phyloP scores from a whole-genome alignment of 2,888 invertebrate genomes.

The Steinernema scapterisci region DNA sequence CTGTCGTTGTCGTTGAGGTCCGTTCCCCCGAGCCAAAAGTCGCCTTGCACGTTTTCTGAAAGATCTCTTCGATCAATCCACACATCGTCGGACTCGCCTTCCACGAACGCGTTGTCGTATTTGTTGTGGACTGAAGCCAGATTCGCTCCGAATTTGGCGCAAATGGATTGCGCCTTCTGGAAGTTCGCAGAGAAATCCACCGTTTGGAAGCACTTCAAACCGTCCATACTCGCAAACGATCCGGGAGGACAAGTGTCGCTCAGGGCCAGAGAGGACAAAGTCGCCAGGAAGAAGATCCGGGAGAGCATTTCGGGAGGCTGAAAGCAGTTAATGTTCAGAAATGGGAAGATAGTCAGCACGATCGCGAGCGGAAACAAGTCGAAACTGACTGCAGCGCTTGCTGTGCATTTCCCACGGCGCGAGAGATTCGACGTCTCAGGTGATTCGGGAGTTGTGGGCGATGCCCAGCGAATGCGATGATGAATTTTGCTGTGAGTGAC shows the following conservation, averaged over 20 bases:
- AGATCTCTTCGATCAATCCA: not conserved
- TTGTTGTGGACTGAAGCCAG: not conserved
- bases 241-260: not conserved
- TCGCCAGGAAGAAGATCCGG: not conserved
- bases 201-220: not conserved
- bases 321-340: too few relatives aligned
- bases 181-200: not conserved
- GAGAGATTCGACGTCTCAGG: too few relatives aligned
- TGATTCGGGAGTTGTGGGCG: too few relatives aligned
- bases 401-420: too few relatives aligned
- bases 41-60: not conserved
- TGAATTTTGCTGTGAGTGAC: too few relatives aligned
- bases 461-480: too few relatives aligned
- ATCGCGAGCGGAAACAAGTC: too few relatives aligned
- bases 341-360: too few relatives aligned
- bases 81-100: not conserved
- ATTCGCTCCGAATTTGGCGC: not conserved
- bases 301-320: not conserved
- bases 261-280: not conserved
- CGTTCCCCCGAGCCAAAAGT: not conserved
- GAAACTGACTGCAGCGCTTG: too few relatives aligned
- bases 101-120: not conserved
- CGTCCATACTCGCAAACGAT: not conserved
- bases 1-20: not conserved
- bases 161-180: not conserved